Conservation (phyloP, 2,113 vertebrate species). For the Antennarius striatus region DNA sequence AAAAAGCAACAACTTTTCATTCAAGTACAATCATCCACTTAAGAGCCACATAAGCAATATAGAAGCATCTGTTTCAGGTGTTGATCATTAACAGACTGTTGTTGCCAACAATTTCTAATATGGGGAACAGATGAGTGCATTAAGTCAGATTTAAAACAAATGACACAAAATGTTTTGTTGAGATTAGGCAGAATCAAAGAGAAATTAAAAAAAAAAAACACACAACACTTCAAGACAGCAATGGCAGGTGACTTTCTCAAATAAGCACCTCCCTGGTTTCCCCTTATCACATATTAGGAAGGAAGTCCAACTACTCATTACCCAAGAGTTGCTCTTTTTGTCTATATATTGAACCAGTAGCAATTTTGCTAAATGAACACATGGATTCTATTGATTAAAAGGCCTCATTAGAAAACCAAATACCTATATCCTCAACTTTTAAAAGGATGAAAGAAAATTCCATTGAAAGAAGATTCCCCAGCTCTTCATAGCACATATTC, state of each 20-base stretch:
- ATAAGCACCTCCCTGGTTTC: slow-evolving; percentile 35
- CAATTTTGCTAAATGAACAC: slow-evolving; percentile 44
- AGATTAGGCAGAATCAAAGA: too few species aligned
- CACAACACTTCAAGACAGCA: slow-evolving; percentile 17
- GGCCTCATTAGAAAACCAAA: slow-evolving; percentile 3
- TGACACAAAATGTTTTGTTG: too few species aligned
- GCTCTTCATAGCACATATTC: too few species aligned
- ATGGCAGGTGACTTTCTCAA: slow-evolving; percentile 24
- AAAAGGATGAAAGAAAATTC: slow-evolving; percentile 1
- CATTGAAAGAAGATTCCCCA: too few species aligned
- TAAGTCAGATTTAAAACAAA: too few species aligned
- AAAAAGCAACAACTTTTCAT: too few species aligned
- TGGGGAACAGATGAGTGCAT: too few species aligned
- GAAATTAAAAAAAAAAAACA: slow-evolving; percentile 15
- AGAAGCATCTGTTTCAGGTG: too few species aligned
- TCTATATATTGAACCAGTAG: slow-evolving; percentile 54
- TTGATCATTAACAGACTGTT: too few species aligned
- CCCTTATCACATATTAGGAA: slow-evolving; percentile 54
- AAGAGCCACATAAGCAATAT: too few species aligned
- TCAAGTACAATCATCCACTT: too few species aligned
- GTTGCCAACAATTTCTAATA: too few species aligned
- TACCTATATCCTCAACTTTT: slow-evolving; percentile 1
- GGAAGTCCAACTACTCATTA: slow-evolving; percentile 8
- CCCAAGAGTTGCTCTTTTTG: slow-evolving; percentile 40
- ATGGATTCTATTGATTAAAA: slow-evolving; percentile 43